A percentile compares a stretch with the other conserved stretches of the same genome.
phyloP scores from a whole-genome alignment of 2,113 vertebrate genomes.

The Rhizomys pruinosus region DNA sequence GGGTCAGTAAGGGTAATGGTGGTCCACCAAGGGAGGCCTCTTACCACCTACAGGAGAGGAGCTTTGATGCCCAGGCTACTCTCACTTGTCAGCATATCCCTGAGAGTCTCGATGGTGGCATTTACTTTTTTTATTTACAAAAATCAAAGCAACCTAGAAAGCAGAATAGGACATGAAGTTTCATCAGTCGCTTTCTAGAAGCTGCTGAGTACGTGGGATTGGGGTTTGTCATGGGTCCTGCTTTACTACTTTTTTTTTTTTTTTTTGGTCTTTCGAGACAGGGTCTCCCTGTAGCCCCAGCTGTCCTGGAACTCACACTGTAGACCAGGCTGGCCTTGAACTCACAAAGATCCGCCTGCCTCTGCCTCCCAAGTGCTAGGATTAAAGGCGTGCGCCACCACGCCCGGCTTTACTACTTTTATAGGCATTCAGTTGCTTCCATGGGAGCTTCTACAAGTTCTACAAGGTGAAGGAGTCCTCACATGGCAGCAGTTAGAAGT shows the following conservation, averaged over 20 bases:
- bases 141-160: conserved; percentile 8
- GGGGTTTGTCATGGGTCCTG: background rate
- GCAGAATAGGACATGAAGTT: background rate
- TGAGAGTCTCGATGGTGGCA: background rate
- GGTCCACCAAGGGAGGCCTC: background rate
- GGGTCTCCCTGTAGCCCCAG: too few species aligned
- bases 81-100: background rate
- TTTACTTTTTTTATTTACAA: conserved; percentile 17
- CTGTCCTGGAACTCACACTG: too few species aligned
- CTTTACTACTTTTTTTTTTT: background rate
- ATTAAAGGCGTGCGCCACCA: too few species aligned
- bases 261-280: too few species aligned
- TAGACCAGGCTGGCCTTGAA: too few species aligned
- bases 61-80: background rate
- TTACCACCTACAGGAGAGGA: background rate
- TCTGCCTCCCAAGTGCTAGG: too few species aligned
- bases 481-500: conserved; percentile 58
- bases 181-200: background rate
- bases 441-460: background rate
- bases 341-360: too few species aligned
- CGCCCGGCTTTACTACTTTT: background rate
- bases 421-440: background rate
- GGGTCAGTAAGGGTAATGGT: conserved; percentile 72
- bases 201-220: background rate
- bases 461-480: conserved; percentile 37